These are phyloP conservation scores for Heteromyza rotundicornis DNA, from an alignment of 2,888 invertebrate species.

Conservation along the genomic window DNA sequence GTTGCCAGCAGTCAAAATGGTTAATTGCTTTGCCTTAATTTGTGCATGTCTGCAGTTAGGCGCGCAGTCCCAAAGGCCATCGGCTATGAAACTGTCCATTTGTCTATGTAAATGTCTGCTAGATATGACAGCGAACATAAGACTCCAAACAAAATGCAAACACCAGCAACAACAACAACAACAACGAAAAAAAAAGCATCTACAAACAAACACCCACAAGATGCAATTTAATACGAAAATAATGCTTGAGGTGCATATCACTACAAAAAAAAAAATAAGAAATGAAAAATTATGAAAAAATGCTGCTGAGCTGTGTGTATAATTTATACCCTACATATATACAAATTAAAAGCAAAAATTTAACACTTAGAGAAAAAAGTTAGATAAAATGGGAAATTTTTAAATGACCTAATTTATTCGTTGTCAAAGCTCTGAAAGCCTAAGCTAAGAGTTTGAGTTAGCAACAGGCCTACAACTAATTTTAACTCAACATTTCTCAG, in stretches of 20 bases:
- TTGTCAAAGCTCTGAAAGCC: no score
- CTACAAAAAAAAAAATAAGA: background rate
- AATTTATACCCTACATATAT: no score
- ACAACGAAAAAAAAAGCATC: no score
- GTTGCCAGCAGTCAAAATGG: background rate
- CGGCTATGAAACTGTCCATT: background rate
- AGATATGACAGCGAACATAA: background rate
- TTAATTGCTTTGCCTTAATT: conserved; percentile 2
- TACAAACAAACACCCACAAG: background rate
- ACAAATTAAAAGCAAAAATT: no score
- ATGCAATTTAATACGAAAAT: background rate
- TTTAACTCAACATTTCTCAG: no score
- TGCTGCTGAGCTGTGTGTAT: no score
- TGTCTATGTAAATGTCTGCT: background rate
- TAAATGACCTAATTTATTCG: no score
- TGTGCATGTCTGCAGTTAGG: background rate
- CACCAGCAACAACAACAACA: background rate
- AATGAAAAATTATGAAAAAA: background rate
- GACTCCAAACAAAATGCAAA: background rate
- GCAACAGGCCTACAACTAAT: no score
- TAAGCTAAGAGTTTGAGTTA: no score
- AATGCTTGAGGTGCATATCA: conserved; percentile 2
- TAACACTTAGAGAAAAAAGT: no score
- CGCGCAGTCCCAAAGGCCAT: background rate
- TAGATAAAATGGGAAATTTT: no score